Evolutionary conservation across 2,113 vertebrate species (phyloP).

Genomic region (Colius striatus): DNA sequence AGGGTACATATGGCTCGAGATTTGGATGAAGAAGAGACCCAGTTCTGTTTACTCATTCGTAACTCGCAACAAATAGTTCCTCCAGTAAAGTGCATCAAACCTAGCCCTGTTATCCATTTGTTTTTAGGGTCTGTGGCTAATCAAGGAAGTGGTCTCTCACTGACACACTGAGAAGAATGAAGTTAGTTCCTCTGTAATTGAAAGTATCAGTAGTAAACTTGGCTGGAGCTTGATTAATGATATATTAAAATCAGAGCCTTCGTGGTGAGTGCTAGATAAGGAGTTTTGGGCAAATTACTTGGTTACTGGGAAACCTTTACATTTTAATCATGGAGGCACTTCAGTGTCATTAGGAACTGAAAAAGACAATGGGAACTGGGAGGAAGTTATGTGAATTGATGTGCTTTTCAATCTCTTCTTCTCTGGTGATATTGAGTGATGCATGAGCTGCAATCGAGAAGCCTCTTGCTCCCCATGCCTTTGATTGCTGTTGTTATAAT

Average conservation of each 20-base stretch:
- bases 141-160: slow-evolving; percentile 54
- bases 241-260: slow-evolving; percentile 83
- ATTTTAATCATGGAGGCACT: slow-evolving; percentile 84
- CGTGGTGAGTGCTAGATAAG: slow-evolving; percentile 81
- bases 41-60: slow-evolving; percentile 9
- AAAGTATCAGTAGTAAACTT: slow-evolving; percentile 79
- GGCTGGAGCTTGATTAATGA: slow-evolving; percentile 85
- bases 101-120: slow-evolving; percentile 5
- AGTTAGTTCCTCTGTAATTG: slow-evolving; percentile 70
- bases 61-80: not conserved
- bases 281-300: slow-evolving; percentile 83
- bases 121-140: slow-evolving; percentile 59
- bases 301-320: slow-evolving; percentile 81
- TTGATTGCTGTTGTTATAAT: slow-evolving; percentile 84
- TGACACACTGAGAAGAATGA: slow-evolving; percentile 51
- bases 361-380: slow-evolving; percentile 72
- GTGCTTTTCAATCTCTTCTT: slow-evolving; percentile 72
- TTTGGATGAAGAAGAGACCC: not conserved
- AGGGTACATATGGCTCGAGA: not conserved
- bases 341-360: slow-evolving; percentile 80
- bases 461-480: slow-evolving; percentile 77
- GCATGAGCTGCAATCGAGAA: slow-evolving; percentile 71
- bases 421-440: slow-evolving; percentile 67
- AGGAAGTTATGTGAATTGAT: slow-evolving; percentile 77
- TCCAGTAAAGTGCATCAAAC: slow-evolving; percentile 9